phyloP scores from a whole-genome alignment of 2,113 vertebrate species.

The Takifugu bimaculatus region DNA sequence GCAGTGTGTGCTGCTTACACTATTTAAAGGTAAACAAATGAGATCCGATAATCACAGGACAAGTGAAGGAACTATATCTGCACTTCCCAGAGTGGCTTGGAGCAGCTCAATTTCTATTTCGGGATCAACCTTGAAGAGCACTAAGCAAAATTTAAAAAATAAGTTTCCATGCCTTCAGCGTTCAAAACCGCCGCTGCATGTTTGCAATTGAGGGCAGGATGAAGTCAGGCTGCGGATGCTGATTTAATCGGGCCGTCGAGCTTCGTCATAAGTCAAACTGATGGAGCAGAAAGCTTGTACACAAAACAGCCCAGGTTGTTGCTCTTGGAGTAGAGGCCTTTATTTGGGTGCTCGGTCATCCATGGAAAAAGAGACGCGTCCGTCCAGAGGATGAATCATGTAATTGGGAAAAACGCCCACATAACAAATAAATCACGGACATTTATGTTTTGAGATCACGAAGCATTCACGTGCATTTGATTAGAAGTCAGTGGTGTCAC shows the following conservation, averaged over 20 bases:
- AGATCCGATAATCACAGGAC: too few relatives aligned
- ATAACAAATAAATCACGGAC: neutral
- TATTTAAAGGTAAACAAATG: too few relatives aligned
- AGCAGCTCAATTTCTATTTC: neutral
- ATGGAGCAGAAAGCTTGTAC: constrained; percentile 24
- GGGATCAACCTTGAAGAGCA: neutral
- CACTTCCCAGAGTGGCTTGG: too few relatives aligned
- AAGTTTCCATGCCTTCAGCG: too few relatives aligned
- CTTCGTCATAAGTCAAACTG: constrained; percentile 23
- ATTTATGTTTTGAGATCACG: neutral
- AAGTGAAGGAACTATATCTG: too few relatives aligned
- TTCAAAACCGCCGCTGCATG: too few relatives aligned
- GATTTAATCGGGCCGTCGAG: constrained; percentile 23
- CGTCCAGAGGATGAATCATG: constrained; percentile 2
- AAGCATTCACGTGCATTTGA: neutral
- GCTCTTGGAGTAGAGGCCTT: constrained; percentile 21
- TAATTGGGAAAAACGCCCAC: neutral
- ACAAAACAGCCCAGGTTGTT: constrained; percentile 38
- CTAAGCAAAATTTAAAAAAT: neutral
- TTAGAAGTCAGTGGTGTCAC: neutral
- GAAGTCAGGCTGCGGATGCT: constrained; percentile 13
- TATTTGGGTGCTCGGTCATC: constrained; percentile 5
- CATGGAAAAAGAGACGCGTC: constrained; percentile 8
- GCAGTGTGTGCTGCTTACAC: too few relatives aligned
- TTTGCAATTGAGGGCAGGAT: neutral